Conservation (phyloP, 2,797 vertebrate genomes). For the Hydrophis major region DNA sequence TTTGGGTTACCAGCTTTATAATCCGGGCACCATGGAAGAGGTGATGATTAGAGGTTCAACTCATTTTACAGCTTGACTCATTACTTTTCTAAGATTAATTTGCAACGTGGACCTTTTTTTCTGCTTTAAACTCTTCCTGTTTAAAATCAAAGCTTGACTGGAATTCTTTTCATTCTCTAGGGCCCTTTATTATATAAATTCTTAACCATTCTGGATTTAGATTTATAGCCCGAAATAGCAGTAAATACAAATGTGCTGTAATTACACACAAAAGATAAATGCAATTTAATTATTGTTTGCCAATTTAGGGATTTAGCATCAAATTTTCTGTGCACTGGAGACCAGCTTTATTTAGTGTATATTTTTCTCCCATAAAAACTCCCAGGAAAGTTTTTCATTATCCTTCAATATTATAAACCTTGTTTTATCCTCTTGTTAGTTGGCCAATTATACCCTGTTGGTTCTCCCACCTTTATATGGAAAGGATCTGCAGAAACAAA, state of each 20-base stretch:
- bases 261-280: background rate
- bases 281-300: background rate
- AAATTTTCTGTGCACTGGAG: background rate
- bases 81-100: background rate
- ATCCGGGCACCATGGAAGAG: background rate
- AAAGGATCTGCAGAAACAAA: background rate
- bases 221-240: background rate
- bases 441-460: background rate
- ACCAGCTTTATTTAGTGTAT: background rate
- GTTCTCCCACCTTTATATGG: background rate
- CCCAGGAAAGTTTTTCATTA: background rate
- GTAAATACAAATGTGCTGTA: background rate
- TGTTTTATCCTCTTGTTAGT: background rate
- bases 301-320: background rate
- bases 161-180: background rate
- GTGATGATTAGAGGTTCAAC: background rate
- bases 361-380: background rate
- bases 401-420: background rate
- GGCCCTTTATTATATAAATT: background rate
- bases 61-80: background rate
- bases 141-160: background rate
- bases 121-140: background rate
- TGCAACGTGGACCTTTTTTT: background rate
- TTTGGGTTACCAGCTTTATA: background rate
- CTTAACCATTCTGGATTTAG: background rate